Percentiles rank a stretch among this genome's conserved stretches.
phyloP scores from a whole-genome alignment of 2,888 invertebrate species.

The Zhuqinia jingwanae region DNA sequence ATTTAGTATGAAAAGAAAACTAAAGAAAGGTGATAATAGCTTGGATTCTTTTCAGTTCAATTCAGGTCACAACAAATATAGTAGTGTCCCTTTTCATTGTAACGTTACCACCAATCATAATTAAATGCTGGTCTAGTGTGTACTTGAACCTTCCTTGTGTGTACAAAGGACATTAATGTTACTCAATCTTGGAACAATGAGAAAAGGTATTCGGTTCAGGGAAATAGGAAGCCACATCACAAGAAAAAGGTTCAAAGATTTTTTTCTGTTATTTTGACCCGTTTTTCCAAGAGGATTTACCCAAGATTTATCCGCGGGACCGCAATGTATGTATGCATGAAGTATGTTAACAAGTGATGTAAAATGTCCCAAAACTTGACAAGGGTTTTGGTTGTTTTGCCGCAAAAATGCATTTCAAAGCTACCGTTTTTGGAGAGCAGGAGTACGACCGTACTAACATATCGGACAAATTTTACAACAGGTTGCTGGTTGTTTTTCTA shows the following conservation, averaged over 20 bases:
- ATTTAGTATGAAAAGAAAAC: not conserved
- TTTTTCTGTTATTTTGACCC: constrained; percentile 25
- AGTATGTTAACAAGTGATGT: constrained; percentile 6
- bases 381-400: not conserved
- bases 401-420: not conserved
- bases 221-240: not conserved
- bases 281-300: not conserved
- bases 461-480: constrained; percentile 25
- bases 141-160: not conserved
- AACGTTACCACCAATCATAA: not conserved
- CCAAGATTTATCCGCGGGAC: not conserved
- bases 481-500: not conserved
- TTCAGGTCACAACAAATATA: constrained; percentile 41
- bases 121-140: not conserved
- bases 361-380: constrained; percentile 27
- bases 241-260: constrained; percentile 4
- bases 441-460: not conserved
- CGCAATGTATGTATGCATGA: not conserved
- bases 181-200: not conserved
- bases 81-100: constrained; percentile 23
- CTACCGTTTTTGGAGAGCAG: too few relatives aligned
- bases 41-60: not conserved
- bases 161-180: not conserved
- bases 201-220: not conserved
- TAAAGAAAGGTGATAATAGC: not conserved